phyloP scores from a whole-genome alignment of 2,888 invertebrate genomes.

The Cybosia mesomella region DNA sequence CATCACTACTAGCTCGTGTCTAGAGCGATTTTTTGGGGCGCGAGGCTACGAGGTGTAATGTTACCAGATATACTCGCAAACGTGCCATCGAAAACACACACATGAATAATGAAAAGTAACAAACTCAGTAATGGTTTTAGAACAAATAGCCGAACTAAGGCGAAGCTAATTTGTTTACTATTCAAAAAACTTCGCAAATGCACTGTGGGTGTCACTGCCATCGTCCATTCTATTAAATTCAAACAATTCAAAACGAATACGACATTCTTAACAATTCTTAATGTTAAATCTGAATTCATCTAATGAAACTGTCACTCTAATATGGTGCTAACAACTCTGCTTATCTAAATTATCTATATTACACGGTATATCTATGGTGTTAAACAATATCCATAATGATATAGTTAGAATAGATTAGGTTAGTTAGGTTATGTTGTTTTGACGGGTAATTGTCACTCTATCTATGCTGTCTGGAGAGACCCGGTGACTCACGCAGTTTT shows the following conservation, averaged over 20 bases:
- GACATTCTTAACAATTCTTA: too few species aligned
- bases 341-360: not conserved
- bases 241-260: too few species aligned
- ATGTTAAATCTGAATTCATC: not conserved
- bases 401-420: constrained; percentile 44
- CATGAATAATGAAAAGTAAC: too few species aligned
- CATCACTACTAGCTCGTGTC: not conserved
- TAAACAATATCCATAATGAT: constrained; percentile 26
- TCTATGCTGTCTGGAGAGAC: constrained; percentile 60
- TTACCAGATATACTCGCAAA: too few species aligned
- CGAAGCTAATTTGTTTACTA: too few species aligned
- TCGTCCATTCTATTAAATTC: not conserved
- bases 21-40: too few species aligned
- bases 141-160: too few species aligned
- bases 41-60: too few species aligned
- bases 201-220: not conserved
- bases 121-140: not conserved
- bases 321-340: not conserved
- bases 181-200: not conserved
- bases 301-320: not conserved
- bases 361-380: constrained; percentile 24
- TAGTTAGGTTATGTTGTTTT: constrained; percentile 59
- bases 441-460: constrained; percentile 54
- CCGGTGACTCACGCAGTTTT: constrained; percentile 60
- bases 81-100: too few species aligned